Conservation (phyloP, 2,113 vertebrate genomes). For the Butorides virescens region DNA sequence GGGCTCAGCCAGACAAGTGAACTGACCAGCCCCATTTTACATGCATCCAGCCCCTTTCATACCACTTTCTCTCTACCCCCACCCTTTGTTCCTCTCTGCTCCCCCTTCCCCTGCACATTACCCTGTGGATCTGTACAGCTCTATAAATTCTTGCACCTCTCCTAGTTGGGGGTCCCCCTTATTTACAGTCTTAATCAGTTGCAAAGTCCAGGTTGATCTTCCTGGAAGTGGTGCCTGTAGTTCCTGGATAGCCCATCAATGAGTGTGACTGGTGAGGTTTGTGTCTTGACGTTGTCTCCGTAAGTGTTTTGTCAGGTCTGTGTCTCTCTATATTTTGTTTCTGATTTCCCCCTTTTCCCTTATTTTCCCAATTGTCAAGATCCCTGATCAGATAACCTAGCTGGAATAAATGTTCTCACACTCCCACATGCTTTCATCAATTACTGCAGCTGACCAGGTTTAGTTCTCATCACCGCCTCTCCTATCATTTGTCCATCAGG, state of each 20-base stretch:
- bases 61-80: background rate
- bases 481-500: background rate
- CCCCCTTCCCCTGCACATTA: background rate
- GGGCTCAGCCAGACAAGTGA: background rate
- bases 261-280: background rate
- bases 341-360: background rate
- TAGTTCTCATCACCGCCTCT: background rate
- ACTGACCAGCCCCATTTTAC: background rate
- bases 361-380: background rate
- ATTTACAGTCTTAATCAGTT: background rate
- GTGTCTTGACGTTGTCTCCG: background rate
- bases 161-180: fast-evolving
- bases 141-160: background rate
- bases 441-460: background rate
- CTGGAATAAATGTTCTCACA: background rate
- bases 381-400: background rate
- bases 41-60: background rate
- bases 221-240: background rate
- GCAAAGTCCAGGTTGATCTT: background rate
- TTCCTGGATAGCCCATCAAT: background rate
- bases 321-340: background rate
- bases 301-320: background rate
- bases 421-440: background rate
- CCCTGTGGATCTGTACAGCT: background rate
- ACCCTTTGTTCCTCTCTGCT: background rate